Evolutionary conservation across 1,140 invertebrate species (phyloP).

Genomic region (Pteromalus puparum): DNA sequence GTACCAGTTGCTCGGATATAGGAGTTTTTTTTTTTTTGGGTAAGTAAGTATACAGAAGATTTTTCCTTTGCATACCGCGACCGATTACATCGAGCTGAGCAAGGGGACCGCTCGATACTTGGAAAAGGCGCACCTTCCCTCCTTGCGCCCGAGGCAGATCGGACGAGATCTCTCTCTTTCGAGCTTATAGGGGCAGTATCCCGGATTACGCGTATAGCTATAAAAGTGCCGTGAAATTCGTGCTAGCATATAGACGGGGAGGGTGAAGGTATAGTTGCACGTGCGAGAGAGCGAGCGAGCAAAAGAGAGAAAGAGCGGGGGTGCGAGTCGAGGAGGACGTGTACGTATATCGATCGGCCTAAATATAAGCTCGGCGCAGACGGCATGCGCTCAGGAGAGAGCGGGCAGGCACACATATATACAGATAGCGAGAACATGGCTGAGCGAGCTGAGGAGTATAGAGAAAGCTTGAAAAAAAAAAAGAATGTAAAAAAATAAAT

Average conservation of each 20-base stretch:
- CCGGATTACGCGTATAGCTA: too few relatives aligned
- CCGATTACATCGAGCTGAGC: too few relatives aligned
- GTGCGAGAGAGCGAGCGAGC: conserved; percentile 15
- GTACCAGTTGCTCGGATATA: not conserved
- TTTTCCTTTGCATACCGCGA: too few relatives aligned
- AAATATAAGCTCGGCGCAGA: conserved; percentile 61
- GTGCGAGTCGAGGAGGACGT: conserved; percentile 50
- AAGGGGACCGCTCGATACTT: too few relatives aligned
- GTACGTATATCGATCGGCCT: conserved; percentile 69
- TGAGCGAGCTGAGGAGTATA: not conserved
- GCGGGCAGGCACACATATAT: conserved; percentile 38
- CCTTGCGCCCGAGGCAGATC: too few relatives aligned
- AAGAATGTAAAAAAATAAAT: conserved; percentile 56
- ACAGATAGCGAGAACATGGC: conserved; percentile 33
- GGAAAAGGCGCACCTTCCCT: too few relatives aligned
- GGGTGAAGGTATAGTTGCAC: not conserved
- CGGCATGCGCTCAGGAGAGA: conserved; percentile 55
- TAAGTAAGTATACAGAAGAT: too few relatives aligned
- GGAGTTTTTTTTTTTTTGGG: too few relatives aligned
- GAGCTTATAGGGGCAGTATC: too few relatives aligned
- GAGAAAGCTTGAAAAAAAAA: not conserved
- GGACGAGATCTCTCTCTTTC: too few relatives aligned
- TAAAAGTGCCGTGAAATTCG: too few relatives aligned
- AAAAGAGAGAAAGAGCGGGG: conserved; percentile 38
- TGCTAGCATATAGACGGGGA: not conserved